Conservation (phyloP, 2,888 invertebrate genomes). For the Cyaniris semiargus region DNA sequence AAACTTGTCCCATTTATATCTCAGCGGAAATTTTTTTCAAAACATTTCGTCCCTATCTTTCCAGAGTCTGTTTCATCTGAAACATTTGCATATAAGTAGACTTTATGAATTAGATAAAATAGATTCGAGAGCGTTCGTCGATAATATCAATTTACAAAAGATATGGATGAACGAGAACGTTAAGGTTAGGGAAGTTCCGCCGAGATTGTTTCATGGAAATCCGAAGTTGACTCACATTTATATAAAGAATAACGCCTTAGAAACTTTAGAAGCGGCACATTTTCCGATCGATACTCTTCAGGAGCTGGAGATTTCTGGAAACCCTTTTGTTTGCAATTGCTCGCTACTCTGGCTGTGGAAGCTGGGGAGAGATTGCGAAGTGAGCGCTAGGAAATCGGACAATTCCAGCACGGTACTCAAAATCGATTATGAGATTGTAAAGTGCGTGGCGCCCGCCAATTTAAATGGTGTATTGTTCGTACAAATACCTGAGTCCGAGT, state of each 20-base stretch:
- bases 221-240: conserved; percentile 88
- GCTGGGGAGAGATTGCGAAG: conserved; percentile 75
- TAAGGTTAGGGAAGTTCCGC: conserved; percentile 86
- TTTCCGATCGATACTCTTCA: conserved; percentile 90
- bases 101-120: conserved; percentile 84
- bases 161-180: conserved; percentile 90
- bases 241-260: conserved; percentile 87
- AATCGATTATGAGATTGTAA: conserved; percentile 80
- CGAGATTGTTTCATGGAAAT: conserved; percentile 91
- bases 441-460: conserved; percentile 81
- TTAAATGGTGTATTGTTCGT: conserved; percentile 75
- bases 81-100: conserved; percentile 86
- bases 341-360: conserved; percentile 93
- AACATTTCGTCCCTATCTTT: conserved; percentile 88
- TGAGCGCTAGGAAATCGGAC: conserved; percentile 60
- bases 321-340: conserved; percentile 93
- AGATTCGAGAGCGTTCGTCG: conserved; percentile 90
- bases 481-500: conserved; percentile 82
- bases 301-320: conserved; percentile 87
- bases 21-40: conserved; percentile 89
- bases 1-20: conserved; percentile 86
- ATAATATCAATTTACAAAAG: conserved; percentile 90
- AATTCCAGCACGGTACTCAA: conserved; percentile 66
- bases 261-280: conserved; percentile 88
- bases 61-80: conserved; percentile 90